phyloP scores from a whole-genome alignment of 2,797 vertebrate genomes.

The Toxotes lorentzi region DNA sequence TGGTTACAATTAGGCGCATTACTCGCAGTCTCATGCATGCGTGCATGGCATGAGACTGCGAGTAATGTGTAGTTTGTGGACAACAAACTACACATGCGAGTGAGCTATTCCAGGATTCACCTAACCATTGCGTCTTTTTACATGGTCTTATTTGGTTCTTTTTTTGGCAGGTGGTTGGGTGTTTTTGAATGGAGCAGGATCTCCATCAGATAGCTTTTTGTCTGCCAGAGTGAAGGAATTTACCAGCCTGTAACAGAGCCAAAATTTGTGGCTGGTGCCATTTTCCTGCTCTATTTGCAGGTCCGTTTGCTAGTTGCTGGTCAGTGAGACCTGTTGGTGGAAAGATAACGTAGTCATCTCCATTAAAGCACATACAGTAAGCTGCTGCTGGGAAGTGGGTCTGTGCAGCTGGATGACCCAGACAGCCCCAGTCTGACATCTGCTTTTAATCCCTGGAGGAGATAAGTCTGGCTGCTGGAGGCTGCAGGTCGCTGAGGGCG shows the following conservation, averaged over 20 bases:
- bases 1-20: neutral
- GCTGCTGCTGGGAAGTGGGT: slow-evolving; percentile 14
- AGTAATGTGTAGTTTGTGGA: neutral
- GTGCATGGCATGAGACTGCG: neutral
- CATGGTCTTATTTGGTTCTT: neutral
- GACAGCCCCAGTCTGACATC: slow-evolving; percentile 46
- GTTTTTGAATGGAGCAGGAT: neutral
- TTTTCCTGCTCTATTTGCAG: neutral
- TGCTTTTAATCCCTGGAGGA: slow-evolving; percentile 51
- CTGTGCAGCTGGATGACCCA: slow-evolving; percentile 51
- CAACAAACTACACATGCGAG: too few species aligned
- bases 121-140: neutral
- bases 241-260: neutral
- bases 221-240: neutral
- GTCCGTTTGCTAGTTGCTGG: neutral
- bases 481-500: slow-evolving; percentile 4
- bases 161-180: neutral
- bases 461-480: slow-evolving; percentile 6
- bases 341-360: neutral
- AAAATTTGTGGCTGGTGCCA: neutral
- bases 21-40: too few species aligned
- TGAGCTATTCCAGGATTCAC: neutral
- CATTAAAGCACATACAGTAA: neutral
- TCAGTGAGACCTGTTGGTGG: neutral
- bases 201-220: neutral